Conservation (phyloP, 2,888 invertebrate species). For the Zygothrica quintamaculata region DNA sequence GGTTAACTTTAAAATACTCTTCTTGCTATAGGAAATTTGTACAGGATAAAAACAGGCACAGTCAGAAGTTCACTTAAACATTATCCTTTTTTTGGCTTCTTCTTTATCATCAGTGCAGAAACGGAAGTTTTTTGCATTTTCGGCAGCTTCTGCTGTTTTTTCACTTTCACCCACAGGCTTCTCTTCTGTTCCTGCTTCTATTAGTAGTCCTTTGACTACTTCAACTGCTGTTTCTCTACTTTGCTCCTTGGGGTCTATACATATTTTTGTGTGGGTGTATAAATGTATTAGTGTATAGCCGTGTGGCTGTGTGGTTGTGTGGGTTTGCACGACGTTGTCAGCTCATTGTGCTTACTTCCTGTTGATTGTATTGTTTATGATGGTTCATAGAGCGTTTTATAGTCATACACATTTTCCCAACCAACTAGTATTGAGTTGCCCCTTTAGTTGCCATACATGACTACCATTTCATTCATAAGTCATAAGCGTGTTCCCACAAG, state of each 20-base stretch:
- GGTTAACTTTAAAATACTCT: too few relatives aligned
- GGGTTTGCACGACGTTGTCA: constrained; percentile 28
- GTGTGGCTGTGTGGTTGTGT: not conserved
- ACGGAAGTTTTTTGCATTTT: constrained; percentile 44
- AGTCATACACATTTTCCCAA: constrained; percentile 3
- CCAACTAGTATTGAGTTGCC: constrained; percentile 10
- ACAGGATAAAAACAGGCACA: constrained; percentile 5
- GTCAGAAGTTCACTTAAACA: constrained; percentile 23
- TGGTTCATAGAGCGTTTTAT: constrained; percentile 38
- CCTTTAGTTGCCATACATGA: not conserved
- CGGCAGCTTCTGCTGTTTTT: not conserved
- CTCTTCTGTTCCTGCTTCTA: not conserved
- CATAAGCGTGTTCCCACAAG: constrained; percentile 1
- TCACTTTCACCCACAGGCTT: not conserved
- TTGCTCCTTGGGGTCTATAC: too few relatives aligned
- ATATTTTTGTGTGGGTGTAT: too few relatives aligned
- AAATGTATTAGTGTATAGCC: not conserved
- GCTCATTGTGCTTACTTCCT: constrained; percentile 53
- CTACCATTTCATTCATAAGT: constrained; percentile 14
- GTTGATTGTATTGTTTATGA: constrained; percentile 65
- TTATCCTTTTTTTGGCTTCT: constrained; percentile 33
- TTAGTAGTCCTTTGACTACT: not conserved
- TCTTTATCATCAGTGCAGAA: constrained; percentile 34
- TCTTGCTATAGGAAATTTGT: too few relatives aligned
- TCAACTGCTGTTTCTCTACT: constrained; percentile 11